Evolutionary conservation across 1,140 invertebrate genomes (phyloP), one percentile per base, ranked within the genome.

Genomic region (Drosophila pseudoananassae): DNA sequence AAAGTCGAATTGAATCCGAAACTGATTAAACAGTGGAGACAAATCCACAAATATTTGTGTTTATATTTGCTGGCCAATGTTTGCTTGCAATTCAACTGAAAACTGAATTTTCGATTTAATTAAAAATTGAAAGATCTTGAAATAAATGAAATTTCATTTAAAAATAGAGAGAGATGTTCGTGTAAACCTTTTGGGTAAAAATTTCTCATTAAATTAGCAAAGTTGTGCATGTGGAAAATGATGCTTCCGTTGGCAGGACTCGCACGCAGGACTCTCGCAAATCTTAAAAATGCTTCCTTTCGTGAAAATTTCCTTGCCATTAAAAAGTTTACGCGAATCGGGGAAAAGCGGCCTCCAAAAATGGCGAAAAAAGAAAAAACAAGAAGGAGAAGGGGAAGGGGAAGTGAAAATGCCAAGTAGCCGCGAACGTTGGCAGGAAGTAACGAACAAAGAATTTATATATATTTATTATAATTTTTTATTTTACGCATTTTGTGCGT

Each of bases 401-500:
- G 64, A 53, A 66, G 61, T 46, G 49, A 68, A 65, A 65, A 36
- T 47, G 38, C 63, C 56, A 51, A 33, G 20, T 25, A 33, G 43
- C 3, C n/a, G 57, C n/a, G 23, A 12, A 56, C 2, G 17, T 20
- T 14, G 60, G 52, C 58, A 68, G 64, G 64, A 68, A 53, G 59
- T 65, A 68, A 52, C 47, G 17, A 60, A 60, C 64, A 61, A 65
- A 40, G 45, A 66, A 33, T 51, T 63, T 66, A 66, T 65, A 66
- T 66, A 64, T 66, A 66, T 68, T 68, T 68, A 68, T 68, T 68
- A 68, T 68, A 68, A 66, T 65, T 68, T 64, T 65, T 65, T 68
- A 68, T 68, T 65, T 68, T 68, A 64, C 64, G 47, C 64, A 68
- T 68, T 68, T 65, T 65, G 47, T 65, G 64, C 64, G 59, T 66